Evolutionary conservation across 2,888 invertebrate species (phyloP), one percentile per base, ranked within the genome.

Genomic region (Protula sp.): DNA sequence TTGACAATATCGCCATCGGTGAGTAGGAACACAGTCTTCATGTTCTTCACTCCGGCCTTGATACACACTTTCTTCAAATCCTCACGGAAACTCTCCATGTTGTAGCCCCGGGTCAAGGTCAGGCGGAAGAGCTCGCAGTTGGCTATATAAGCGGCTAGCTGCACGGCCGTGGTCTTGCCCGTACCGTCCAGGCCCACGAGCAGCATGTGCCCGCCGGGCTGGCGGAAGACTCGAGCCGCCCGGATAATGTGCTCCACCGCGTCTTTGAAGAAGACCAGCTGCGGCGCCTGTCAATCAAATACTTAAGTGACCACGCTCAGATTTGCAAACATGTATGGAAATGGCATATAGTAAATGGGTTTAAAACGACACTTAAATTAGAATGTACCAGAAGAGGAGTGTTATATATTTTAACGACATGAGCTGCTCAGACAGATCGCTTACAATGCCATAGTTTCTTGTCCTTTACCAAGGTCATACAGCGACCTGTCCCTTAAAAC

Each of bases 211-310:
- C 80, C 80, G 19, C 77, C 76, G 5, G 80, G 79, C 63, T 80
- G 80, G 58, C 80, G 66, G 64, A 81, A 75, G 9, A 81, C 78
- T 28, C 81, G 65, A 2, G 79, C 78, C 45, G 79, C 79, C 59
- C 80, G 60, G 45, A 76, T 69, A 19, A 81, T 74, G 62, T 81
- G 81, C 59, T 81, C 78, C 19, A 79, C 71, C 3, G 80, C 79
- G 63, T 81, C 78, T 54, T 74, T 73, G 69, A 81, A 81, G 63
- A 80, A 81, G 50, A 81, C 80, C 68, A 81, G 70, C 68, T 79
- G 76, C 2, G 72, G 69, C 1, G 73, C 71, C 77, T 79, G 64
- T 1, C 69, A 63, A 54, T 54, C 29, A 53, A 47, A 26, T n/a
- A n/a, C n/a, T n/a, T n/a, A n/a, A n/a, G n/a, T n/a, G n/a, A n/a